Conservation (phyloP, 1,140 invertebrate genomes). For the Coenobita brevimanus region DNA sequence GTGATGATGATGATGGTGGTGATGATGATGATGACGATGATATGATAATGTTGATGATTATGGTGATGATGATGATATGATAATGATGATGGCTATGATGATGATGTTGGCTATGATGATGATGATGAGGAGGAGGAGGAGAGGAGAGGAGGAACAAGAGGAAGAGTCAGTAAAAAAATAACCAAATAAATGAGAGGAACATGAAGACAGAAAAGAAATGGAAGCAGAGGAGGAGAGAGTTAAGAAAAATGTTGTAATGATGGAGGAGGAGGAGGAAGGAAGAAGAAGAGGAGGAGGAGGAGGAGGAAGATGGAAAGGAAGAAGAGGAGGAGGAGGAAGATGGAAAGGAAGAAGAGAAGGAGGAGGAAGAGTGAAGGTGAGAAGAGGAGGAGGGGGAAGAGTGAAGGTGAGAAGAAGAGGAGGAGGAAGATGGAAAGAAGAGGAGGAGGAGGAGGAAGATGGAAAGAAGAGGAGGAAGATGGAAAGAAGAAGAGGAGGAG, state of each 20-base stretch:
- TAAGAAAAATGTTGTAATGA: too few relatives aligned
- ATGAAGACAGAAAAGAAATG: not conserved
- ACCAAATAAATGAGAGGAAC: not conserved
- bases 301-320: not conserved
- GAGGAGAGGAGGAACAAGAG: not conserved
- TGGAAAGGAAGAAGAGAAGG: not conserved
- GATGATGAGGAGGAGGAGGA: too few relatives aligned
- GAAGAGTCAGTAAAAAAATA: not conserved
- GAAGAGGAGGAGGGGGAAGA: not conserved
- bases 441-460: not conserved
- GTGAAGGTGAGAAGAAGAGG: not conserved
- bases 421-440: not conserved
- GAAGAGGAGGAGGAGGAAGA: not conserved
- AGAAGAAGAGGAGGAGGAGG: not conserved
- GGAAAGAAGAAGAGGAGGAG: too few relatives aligned
- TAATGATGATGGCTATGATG: too few relatives aligned
- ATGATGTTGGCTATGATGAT: too few relatives aligned
- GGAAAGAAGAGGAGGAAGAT: not conserved
- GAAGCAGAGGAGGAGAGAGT: not conserved
- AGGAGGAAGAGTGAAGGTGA: not conserved
- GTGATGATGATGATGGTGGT: too few relatives aligned
- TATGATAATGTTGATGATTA: too few relatives aligned
- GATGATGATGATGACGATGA: too few relatives aligned
- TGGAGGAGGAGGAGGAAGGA: not conserved
- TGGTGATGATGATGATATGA: too few relatives aligned